Evolutionary conservation across 1,140 invertebrate genomes (phyloP), one percentile per base, ranked within the genome.

Genomic region (Schmidtea mediterranea): DNA sequence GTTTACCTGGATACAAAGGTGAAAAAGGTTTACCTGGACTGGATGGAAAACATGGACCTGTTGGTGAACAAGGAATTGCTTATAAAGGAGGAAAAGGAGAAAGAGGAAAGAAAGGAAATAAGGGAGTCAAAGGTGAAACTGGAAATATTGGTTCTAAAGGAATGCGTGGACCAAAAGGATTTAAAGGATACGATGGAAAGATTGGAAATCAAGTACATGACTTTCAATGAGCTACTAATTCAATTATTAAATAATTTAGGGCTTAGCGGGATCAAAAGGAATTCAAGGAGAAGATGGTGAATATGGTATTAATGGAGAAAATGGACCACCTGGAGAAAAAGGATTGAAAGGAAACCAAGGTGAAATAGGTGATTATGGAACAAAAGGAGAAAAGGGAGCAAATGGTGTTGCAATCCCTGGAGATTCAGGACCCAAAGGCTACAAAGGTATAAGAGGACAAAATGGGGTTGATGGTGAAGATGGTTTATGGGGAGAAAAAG

Each of bases 161-260:
- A 39, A 32, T 49, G n/a, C n/a, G 32, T 18, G 47, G 47, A 21
- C 18, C 36, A 13, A 12, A 23, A 49, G 47, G 47, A 19, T 39
- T 19, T 15, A 39, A 18, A 37, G 19, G 32, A 21, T 2, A 13
- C 19, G 19, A 37, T 13, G 47, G 47, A 10, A 10, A 19, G 15
- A 36, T 19, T 16, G 47, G 47, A 32, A 19, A 12, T 22, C 19
- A 16, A 22, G 47, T 32, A 40, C n/a, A n/a, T n/a, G n/a, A n/a
- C n/a, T n/a, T n/a, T n/a, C n/a, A n/a, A n/a, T n/a, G n/a, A n/a
- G n/a, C n/a, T n/a, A 32, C 10, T 32, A 32, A 10, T 32, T 32
- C 26, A 32, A 32, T 32, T 32, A 6, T 6, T 32, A 32, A 32
- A 6, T 32, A 6, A 32, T 13, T 21, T 15, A 19, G 15, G 49